These are phyloP conservation scores for Caenorhabditis zanzibari DNA, from an alignment of 2,888 invertebrate species.

Conservation along the genomic window DNA sequence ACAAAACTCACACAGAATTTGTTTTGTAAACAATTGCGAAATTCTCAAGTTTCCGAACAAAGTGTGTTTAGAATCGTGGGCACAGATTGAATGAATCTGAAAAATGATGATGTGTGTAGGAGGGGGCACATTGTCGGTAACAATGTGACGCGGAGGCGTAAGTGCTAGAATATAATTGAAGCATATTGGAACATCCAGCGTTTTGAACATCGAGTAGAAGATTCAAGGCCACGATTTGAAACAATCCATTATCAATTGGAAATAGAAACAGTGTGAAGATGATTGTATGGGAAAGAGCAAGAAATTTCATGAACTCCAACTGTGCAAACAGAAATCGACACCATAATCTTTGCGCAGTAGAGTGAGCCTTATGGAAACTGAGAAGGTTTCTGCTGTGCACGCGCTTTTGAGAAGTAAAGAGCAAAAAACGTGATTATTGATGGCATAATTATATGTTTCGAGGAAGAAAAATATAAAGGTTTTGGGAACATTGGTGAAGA, in stretches of 20 bases:
- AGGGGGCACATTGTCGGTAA: neutral
- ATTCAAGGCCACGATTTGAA: neutral
- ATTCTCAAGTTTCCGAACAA: neutral
- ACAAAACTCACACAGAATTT: neutral
- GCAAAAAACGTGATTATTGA: conserved; percentile 2
- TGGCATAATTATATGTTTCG: neutral
- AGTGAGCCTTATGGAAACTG: conserved; percentile 7
- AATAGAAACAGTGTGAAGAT: conserved; percentile 1
- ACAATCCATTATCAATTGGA: neutral
- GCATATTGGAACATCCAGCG: neutral
- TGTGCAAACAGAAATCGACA: conserved; percentile 26
- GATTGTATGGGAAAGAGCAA: neutral
- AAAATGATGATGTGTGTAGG: conserved; percentile 17
- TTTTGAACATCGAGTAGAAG: neutral
- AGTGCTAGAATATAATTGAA: conserved; percentile 18
- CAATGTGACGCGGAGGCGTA: conserved; percentile 6
- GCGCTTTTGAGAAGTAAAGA: neutral
- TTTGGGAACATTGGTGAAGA: neutral
- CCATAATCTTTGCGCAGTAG: conserved; percentile 34
- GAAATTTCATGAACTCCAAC: conserved; percentile 28
- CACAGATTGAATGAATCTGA: conserved; percentile 14
- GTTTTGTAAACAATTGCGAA: conserved; percentile 6
- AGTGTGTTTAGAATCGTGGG: conserved; percentile 6
- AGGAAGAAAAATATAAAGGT: neutral
- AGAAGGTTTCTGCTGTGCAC: conserved; percentile 12